phyloP scores from a whole-genome alignment of 1,140 invertebrate species.

The Battus philenor region DNA sequence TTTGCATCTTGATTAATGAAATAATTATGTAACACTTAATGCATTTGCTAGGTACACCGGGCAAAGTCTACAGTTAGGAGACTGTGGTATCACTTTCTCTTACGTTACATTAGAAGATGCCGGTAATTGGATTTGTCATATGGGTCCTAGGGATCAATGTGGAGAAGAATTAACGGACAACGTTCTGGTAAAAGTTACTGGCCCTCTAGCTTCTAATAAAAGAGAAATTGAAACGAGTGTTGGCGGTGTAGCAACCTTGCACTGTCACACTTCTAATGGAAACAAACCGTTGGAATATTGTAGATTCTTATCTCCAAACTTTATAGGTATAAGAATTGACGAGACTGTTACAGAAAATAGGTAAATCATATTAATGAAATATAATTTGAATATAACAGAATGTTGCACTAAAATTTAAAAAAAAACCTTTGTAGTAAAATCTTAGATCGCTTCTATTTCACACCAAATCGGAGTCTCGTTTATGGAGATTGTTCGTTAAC shows the following conservation, averaged over 20 bases:
- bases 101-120: conserved; percentile 33
- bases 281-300: conserved; percentile 56
- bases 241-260: conserved; percentile 36
- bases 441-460: conserved; percentile 50
- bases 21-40: not conserved
- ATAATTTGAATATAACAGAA: too few relatives aligned
- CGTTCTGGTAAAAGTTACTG: conserved; percentile 48
- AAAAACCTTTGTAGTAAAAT: conserved; percentile 54
- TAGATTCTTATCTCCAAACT: conserved; percentile 46
- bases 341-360: conserved; percentile 37
- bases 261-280: conserved; percentile 56
- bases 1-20: too few relatives aligned
- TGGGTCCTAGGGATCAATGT: conserved; percentile 44
- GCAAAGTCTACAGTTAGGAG: conserved; percentile 47
- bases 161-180: conserved; percentile 48
- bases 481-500: conserved; percentile 55
- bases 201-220: conserved; percentile 51
- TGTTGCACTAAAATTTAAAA: too few relatives aligned
- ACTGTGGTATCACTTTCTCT: conserved; percentile 59
- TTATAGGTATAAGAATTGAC: conserved; percentile 46
- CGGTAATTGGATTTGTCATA: conserved; percentile 62
- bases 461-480: conserved; percentile 32
- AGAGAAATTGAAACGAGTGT: conserved; percentile 25
- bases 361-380: too few relatives aligned
- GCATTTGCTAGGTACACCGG: conserved; percentile 45